Conservation (phyloP, 2,113 vertebrate species). For the Sterrhoptilus dennistouni region DNA sequence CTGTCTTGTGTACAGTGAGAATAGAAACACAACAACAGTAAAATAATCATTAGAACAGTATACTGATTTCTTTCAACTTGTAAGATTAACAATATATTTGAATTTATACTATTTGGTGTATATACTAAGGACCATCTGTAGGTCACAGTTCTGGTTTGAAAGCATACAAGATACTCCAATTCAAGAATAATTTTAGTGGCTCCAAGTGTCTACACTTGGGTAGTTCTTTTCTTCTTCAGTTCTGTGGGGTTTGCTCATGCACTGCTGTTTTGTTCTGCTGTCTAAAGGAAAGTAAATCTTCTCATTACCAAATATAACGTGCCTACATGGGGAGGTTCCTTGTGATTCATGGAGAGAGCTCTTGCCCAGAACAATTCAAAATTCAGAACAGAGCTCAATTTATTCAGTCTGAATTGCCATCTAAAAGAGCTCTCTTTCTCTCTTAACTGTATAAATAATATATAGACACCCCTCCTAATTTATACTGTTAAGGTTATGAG, state of each 20-base stretch:
- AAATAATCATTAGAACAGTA: not conserved
- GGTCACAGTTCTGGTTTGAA: not conserved
- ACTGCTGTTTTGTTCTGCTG: not conserved
- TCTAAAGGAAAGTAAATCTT: not conserved
- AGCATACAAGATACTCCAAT: not conserved
- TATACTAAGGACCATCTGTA: not conserved
- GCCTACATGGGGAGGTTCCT: not conserved
- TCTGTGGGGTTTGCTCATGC: not conserved
- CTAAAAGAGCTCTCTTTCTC: not conserved
- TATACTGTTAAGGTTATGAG: not conserved
- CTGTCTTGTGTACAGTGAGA: not conserved
- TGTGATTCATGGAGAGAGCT: not conserved
- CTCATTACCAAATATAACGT: not conserved
- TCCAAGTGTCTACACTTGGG: not conserved
- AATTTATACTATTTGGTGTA: not conserved
- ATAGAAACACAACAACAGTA: not conserved
- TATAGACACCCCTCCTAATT: not conserved
- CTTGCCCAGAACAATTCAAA: not conserved
- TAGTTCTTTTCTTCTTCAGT: not conserved
- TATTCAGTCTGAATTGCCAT: slow-evolving; percentile 27
- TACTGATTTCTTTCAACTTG: not conserved
- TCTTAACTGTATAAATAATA: not conserved
- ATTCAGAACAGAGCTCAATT: slow-evolving; percentile 6
- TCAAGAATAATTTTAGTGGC: not conserved
- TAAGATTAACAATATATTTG: not conserved